Base-by-base conservation (phyloP, 2,113 vertebrate genomes). In the Prietella phreatophila region DNA sequence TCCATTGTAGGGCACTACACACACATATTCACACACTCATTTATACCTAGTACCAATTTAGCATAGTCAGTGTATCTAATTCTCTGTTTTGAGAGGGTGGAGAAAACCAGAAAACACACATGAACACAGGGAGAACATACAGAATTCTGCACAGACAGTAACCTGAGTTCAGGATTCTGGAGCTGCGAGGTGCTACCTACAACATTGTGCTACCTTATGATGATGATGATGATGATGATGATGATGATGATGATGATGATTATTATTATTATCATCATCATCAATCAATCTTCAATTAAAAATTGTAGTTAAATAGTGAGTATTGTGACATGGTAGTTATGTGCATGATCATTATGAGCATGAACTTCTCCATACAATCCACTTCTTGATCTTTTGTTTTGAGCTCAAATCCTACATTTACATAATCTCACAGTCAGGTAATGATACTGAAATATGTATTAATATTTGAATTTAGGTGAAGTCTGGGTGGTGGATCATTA, bases 381-480 rank as follows among this genome's bases (percentile, higher is more conserved):
- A 39, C 80, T 60, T 25, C 4, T 33, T 61, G 20, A 61, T 27
- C 20, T 61, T 82, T 58, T 60, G 19, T 82, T 60, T 33, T 39
- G 56, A 82, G 19, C 56, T 17, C 83, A 36, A 22, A n/a, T 84
- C 55, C 42, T 75, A 81, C 80, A 60, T 60, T 50, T 50, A 83
- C 60, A 19, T 75, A 53, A 67, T 86, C 50, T 86, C 42, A 67
- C 13, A 61, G 14, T 30, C 76, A 78, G 71, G 17, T 67, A 79
- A n/a, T 3, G 58, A 56, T 42, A 80, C 53, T 71, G n/a, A 56
- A 69, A 56, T 86, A 81, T 81, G 47, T 81, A 81, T 85, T 75
- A 71, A 50, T 61, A 60, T 75, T 88, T 63, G 75, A 39, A 85
- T 79, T 50, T 42, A 50, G 80, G 53, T 87, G 75, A 39, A 33